These are phyloP conservation scores for Numenius arquata DNA, from an alignment of 2,113 vertebrate species.

Conservation along the genomic window DNA sequence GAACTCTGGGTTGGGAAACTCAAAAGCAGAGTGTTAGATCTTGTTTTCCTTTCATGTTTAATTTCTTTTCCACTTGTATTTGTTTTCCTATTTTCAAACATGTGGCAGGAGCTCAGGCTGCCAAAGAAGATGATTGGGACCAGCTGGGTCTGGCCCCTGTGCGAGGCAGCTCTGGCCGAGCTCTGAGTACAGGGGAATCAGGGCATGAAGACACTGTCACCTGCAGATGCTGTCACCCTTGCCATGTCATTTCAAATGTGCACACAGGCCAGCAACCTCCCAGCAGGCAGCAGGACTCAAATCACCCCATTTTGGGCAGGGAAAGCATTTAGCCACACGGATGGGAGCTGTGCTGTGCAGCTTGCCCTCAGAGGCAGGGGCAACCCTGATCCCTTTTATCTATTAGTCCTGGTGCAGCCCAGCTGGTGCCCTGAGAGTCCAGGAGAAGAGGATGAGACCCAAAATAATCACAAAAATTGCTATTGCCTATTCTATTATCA, in stretches of 20 bases:
- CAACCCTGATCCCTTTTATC: not conserved
- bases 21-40: not conserved
- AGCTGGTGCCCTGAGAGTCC: not conserved
- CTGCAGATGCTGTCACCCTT: not conserved
- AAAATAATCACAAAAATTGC: not conserved
- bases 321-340: accelerated
- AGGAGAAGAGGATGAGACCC: not conserved
- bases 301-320: not conserved
- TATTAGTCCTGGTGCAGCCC: not conserved
- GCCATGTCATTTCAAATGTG: not conserved
- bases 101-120: not conserved
- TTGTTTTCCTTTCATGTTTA: not conserved
- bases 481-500: not conserved
- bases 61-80: not conserved
- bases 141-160: accelerated
- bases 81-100: not conserved
- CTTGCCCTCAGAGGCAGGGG: not conserved
- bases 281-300: not conserved
- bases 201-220: not conserved
- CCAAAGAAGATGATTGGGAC: not conserved
- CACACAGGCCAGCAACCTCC: not conserved
- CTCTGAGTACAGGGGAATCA: not conserved
- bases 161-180: not conserved
- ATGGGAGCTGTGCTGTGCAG: not conserved
- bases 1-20: not conserved